phyloP scores from a whole-genome alignment of 2,888 invertebrate genomes.

The Microchrysa polita region DNA sequence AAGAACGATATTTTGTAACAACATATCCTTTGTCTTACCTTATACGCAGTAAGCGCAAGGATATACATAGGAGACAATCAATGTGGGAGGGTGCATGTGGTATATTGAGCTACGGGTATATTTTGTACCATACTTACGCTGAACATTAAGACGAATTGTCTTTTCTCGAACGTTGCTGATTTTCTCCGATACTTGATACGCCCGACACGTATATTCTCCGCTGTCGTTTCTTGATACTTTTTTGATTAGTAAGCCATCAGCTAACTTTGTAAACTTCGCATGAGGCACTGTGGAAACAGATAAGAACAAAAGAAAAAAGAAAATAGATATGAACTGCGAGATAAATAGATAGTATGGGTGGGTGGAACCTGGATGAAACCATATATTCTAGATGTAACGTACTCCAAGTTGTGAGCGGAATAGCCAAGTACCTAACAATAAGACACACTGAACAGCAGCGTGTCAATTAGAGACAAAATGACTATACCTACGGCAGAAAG shows the following conservation, averaged over 20 bases:
- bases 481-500: not conserved
- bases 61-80: too few relatives aligned
- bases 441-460: slow-evolving; percentile 4
- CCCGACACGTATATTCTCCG: slow-evolving; percentile 70
- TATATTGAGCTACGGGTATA: too few relatives aligned
- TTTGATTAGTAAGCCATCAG: slow-evolving; percentile 68
- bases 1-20: not conserved
- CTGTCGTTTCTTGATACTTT: slow-evolving; percentile 68
- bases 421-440: slow-evolving; percentile 4
- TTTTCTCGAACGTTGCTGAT: slow-evolving; percentile 67
- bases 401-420: slow-evolving; percentile 26
- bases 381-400: not conserved
- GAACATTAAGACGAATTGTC: slow-evolving; percentile 68
- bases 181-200: slow-evolving; percentile 66
- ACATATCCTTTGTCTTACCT: slow-evolving; percentile 45
- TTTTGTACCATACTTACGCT: slow-evolving; percentile 66
- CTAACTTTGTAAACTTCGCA: slow-evolving; percentile 65
- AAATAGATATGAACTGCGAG: slow-evolving; percentile 19
- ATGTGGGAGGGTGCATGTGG: too few relatives aligned
- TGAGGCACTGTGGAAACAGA: slow-evolving; percentile 55
- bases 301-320: slow-evolving; percentile 43
- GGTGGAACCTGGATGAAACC: not conserved
- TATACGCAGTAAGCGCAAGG: too few relatives aligned
- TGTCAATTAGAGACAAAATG: slow-evolving; percentile 29
- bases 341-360: not conserved